A percentile compares a stretch with the other conserved stretches of the same genome.
Conservation (phyloP, 2,888 invertebrate genomes). For the Andrena minutula region DNA sequence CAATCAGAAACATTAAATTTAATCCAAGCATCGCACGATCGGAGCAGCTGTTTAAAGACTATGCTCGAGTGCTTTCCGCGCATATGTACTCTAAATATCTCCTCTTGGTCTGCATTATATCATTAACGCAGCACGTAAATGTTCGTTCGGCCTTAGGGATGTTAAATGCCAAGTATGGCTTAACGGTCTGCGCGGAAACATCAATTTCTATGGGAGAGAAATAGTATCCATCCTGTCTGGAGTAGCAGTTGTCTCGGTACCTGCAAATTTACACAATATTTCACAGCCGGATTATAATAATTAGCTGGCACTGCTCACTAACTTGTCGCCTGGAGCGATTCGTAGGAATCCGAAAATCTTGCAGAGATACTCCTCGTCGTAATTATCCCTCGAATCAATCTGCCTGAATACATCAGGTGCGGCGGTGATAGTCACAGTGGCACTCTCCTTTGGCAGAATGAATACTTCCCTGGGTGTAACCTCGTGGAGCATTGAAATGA, state of each 20-base stretch:
- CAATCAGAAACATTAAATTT: conserved; percentile 1
- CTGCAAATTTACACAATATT: conserved; percentile 45
- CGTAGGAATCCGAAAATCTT: conserved; percentile 72
- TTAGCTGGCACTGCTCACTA: conserved; percentile 7
- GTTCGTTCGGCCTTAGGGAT: conserved; percentile 63
- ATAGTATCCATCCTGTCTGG: conserved; percentile 70
- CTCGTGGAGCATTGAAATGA: conserved; percentile 21
- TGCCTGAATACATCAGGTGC: conserved; percentile 30
- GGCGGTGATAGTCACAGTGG: conserved; percentile 58
- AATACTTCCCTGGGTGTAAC: conserved; percentile 66
- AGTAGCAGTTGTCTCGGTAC: conserved; percentile 67
- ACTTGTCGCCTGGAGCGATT: conserved; percentile 73
- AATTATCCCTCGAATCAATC: conserved; percentile 6
- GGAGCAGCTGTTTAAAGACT: background rate
- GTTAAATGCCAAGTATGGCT: conserved; percentile 67
- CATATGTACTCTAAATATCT: conserved; percentile 37
- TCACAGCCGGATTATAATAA: conserved; percentile 1
- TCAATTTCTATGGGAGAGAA: conserved; percentile 69
- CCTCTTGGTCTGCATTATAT: conserved; percentile 55
- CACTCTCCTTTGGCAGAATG: conserved; percentile 66
- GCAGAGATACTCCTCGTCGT: conserved; percentile 48
- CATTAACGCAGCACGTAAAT: conserved; percentile 67
- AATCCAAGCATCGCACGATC: background rate
- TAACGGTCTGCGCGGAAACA: conserved; percentile 53
- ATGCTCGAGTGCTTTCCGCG: background rate